A percentile compares a stretch with the other conserved stretches of the same genome.
Conservation (phyloP, 35 echinoderm and acorn worm genomes). For the Apostichopus japonicus region DNA sequence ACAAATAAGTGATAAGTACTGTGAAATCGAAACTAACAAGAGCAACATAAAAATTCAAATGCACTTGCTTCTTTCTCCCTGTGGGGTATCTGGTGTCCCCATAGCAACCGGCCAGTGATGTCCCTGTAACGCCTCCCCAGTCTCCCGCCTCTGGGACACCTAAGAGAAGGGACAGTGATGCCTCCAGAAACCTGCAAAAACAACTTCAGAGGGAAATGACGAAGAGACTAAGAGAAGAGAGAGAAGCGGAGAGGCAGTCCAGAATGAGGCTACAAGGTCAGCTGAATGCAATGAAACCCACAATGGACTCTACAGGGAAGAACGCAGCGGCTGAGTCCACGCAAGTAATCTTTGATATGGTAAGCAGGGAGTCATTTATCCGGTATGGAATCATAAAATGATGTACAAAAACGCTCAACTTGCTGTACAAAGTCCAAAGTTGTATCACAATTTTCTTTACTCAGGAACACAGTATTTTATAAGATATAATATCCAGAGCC, state of each 20-base stretch:
- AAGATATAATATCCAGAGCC: too few species aligned
- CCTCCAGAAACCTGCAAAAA: slow-evolving; percentile 17
- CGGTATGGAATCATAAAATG: too few species aligned
- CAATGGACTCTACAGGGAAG: slow-evolving; percentile 50
- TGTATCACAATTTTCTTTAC: too few species aligned
- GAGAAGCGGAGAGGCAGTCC: slow-evolving; percentile 75
- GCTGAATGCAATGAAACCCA: slow-evolving; percentile 65
- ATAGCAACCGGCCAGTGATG: background rate
- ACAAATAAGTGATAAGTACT: too few species aligned
- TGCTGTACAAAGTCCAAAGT: too few species aligned
- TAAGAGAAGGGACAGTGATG: slow-evolving; percentile 7
- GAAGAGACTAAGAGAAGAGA: slow-evolving; percentile 76
- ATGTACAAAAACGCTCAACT: too few species aligned
- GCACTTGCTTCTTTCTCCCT: background rate
- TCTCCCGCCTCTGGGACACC: slow-evolving; percentile 8
- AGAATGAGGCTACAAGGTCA: slow-evolving; percentile 74
- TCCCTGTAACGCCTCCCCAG: slow-evolving; percentile 31
- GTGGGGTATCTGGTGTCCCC: too few species aligned
- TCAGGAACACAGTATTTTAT: too few species aligned
- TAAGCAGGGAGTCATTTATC: slow-evolving; percentile 5
- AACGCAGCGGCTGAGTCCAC: slow-evolving; percentile 52
- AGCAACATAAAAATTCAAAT: too few species aligned
- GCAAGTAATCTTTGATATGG: slow-evolving; percentile 83
- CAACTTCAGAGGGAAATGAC: slow-evolving; percentile 34
- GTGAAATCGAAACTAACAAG: too few species aligned